A percentile compares a stretch with the other conserved stretches of the same genome.
Conservation (phyloP, 35 echinoderm and acorn worm species). For the Heliocidaris erythrogramma region DNA sequence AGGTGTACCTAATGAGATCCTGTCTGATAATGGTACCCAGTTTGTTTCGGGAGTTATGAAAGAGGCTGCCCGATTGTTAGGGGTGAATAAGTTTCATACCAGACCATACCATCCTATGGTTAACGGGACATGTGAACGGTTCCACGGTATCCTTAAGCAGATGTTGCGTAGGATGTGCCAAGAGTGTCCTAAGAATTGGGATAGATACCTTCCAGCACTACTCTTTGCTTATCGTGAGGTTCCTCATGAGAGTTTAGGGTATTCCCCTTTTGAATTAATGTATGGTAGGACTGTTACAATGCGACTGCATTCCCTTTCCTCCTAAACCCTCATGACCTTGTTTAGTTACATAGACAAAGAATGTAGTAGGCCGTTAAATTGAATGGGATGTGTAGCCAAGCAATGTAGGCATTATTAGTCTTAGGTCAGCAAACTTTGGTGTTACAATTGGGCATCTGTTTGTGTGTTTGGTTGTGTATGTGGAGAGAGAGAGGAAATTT, state of each 20-base stretch:
- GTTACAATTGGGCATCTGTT: too few relatives aligned
- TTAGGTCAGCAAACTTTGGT: too few relatives aligned
- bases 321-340: too few relatives aligned
- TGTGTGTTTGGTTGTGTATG: too few relatives aligned
- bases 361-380: too few relatives aligned
- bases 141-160: conserved; percentile 58
- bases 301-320: too few relatives aligned
- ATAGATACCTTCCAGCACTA: too few relatives aligned
- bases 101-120: conserved; percentile 68
- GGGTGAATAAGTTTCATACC: conserved; percentile 44
- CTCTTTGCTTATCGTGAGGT: conserved; percentile 70
- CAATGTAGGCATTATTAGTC: too few relatives aligned
- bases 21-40: conserved; percentile 69
- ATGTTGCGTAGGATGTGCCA: conserved; percentile 45
- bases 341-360: too few relatives aligned
- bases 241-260: conserved; percentile 49
- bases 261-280: conserved; percentile 73
- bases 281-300: too few relatives aligned
- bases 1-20: conserved; percentile 63
- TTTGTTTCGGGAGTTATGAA: conserved; percentile 70
- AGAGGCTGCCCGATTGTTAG: conserved; percentile 43
- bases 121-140: conserved; percentile 58
- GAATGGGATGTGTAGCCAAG: too few relatives aligned
- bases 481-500: too few relatives aligned
- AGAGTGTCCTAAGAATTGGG: conserved; percentile 25